Conservation (phyloP, 2,797 vertebrate species). For the Eremophila alpestris region DNA sequence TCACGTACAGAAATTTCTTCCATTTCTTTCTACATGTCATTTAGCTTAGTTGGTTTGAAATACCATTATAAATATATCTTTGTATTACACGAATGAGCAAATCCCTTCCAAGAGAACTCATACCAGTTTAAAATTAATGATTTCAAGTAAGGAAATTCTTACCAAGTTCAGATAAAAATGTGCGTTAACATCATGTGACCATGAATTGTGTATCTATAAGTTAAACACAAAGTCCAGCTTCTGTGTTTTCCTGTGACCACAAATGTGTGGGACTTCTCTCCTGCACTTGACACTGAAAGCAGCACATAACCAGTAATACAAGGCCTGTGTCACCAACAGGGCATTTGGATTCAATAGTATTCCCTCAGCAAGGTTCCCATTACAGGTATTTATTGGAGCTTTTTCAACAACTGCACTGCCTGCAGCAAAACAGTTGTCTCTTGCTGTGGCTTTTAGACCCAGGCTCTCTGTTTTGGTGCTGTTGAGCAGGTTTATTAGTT, state of each 20-base stretch:
- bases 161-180: not conserved
- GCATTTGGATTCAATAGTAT: not conserved
- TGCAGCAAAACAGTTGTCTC: not conserved
- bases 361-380: conserved; percentile 13
- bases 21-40: not conserved
- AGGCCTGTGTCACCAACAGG: not conserved
- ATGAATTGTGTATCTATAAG: not conserved
- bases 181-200: not conserved
- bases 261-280: not conserved
- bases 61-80: not conserved
- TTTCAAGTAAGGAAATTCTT: not conserved
- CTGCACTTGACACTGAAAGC: not conserved
- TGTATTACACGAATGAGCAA: not conserved
- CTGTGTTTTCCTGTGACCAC: not conserved
- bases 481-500: not conserved
- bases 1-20: not conserved
- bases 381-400: not conserved
- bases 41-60: not conserved
- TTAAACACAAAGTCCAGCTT: not conserved
- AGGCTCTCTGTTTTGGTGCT: not conserved
- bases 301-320: not conserved
- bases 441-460: not conserved
- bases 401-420: not conserved
- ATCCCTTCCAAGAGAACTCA: not conserved
- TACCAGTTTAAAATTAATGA: not conserved